Evolutionary conservation across 2,888 invertebrate species (phyloP).

Genomic region (Geophilus truncorum): DNA sequence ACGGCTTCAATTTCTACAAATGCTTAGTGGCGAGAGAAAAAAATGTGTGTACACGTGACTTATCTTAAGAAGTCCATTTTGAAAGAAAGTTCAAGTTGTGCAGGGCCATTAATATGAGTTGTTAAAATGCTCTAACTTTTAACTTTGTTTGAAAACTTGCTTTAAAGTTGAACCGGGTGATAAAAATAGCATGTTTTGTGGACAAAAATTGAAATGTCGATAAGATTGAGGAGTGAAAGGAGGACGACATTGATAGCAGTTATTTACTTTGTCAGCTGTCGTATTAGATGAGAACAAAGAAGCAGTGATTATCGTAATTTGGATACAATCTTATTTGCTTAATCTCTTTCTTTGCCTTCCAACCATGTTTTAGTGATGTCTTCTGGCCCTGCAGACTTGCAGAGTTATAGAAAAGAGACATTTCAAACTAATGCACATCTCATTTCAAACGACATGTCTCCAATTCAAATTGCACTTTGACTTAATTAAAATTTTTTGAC

Average conservation of each 20-base stretch:
- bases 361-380: not conserved
- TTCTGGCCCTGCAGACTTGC: not conserved
- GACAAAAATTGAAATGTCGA: not conserved
- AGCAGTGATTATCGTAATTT: not conserved
- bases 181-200: too few relatives aligned
- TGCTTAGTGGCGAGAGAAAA: not conserved
- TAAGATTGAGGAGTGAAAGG: not conserved
- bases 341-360: not conserved
- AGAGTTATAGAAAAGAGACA: not conserved
- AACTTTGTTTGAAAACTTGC: too few relatives aligned
- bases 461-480: not conserved
- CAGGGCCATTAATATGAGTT: not conserved
- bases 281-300: not conserved
- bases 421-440: not conserved
- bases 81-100: not conserved
- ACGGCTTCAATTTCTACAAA: not conserved
- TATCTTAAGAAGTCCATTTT: not conserved
- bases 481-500: not conserved
- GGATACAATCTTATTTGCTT: slow-evolving; percentile 2
- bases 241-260: not conserved
- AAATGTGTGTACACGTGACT: not conserved
- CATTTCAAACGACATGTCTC: not conserved
- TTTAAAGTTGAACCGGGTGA: too few relatives aligned
- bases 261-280: not conserved
- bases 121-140: not conserved